A percentile compares a stretch with the other conserved stretches of the same genome.
Conservation (phyloP, 2,888 invertebrate species). For the Endotricha flammealis region DNA sequence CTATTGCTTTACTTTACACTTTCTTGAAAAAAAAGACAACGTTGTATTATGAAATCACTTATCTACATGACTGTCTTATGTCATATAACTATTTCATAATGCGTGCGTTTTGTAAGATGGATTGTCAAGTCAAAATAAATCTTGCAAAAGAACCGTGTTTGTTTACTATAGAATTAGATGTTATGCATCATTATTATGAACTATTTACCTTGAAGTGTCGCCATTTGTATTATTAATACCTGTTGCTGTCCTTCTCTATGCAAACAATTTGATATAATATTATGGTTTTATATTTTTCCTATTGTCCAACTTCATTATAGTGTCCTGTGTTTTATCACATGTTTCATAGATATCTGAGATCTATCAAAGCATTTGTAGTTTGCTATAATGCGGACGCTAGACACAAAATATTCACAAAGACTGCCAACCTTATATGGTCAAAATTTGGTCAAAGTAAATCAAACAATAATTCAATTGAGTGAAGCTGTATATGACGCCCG, state of each 20-base stretch:
- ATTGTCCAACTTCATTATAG: constrained; percentile 22
- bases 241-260: constrained; percentile 37
- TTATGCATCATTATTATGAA: too few relatives aligned
- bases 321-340: constrained; percentile 1
- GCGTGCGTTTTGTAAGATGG: constrained; percentile 31
- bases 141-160: constrained; percentile 28
- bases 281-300: constrained; percentile 30
- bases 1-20: too few relatives aligned
- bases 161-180: constrained; percentile 21
- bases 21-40: constrained; percentile 2
- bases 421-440: too few relatives aligned
- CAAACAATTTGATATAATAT: constrained; percentile 31
- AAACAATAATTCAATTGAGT: too few relatives aligned
- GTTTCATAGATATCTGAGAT: neutral
- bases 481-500: too few relatives aligned
- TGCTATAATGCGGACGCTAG: too few relatives aligned
- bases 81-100: constrained; percentile 33
- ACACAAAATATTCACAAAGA: too few relatives aligned
- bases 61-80: constrained; percentile 17
- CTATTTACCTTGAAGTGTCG: constrained; percentile 31
- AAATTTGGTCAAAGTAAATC: too few relatives aligned
- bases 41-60: constrained; percentile 6
- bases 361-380: too few relatives aligned
- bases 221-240: constrained; percentile 32
- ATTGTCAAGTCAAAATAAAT: constrained; percentile 29